Evolutionary conservation across 2,113 vertebrate species (phyloP), one percentile per base, ranked within the genome.

Genomic region (Lycocorax pyrrhopterus): DNA sequence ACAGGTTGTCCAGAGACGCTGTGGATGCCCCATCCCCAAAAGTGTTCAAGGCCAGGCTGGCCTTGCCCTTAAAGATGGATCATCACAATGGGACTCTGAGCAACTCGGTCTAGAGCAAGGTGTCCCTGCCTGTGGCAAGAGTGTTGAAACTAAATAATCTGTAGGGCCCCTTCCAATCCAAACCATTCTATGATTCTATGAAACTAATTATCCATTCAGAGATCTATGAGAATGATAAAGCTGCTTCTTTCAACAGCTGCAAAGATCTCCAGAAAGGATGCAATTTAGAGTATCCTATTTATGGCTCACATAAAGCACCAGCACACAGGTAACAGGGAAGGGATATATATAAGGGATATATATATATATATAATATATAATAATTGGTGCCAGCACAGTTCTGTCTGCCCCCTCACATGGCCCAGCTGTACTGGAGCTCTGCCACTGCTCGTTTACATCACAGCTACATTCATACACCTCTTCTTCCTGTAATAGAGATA

Each of bases 321-420:
- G 33, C 62, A 33, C 30, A 56, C 13, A 25, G 12, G 37, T 52
- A 80, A 68, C 12, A 44, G 27, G 39, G 52, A 78, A 62, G 16
- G 23, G 11, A 29, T 79, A 35, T 29, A 52, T 29, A 55, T 20
- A 33, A 33, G 12, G 7, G 18, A 55, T 8, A 55, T 20, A 53
- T 53, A 51, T 27, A 18, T 55, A 55, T 32, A 55, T 32, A 55
- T 20, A 32, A 55, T 55, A 55, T 55, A 33, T 19, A 41, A 88
- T 56, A 68, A 47, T 12, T 56, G 25, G 13, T 69, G 37, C 51
- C 41, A 87, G 26, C 23, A 37, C 17, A 26, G 23, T 33, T 46
- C 15, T 43, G 0, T n/a, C 16, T 69, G 8, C 33, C 12, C 7
- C 3, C 12, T 77, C 53, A 22, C 22, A 12, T 1, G 4, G 47